These are phyloP conservation scores for Eptesicus fuscus DNA, from an alignment of 2,113 vertebrate species.

Conservation along the genomic window DNA sequence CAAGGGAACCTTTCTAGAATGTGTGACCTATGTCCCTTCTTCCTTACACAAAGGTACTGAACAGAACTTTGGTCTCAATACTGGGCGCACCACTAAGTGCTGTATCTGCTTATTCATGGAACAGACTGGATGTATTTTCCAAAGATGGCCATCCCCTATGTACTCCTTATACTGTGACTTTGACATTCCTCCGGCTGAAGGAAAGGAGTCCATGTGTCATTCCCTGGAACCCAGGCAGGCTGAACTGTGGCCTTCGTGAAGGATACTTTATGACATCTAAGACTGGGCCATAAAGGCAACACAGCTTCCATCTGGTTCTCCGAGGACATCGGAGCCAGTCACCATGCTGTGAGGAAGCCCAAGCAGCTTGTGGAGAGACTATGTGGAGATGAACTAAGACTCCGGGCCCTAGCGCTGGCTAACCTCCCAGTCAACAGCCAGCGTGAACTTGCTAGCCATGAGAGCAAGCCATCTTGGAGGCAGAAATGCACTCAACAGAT, in stretches of 20 bases:
- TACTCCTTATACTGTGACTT: neutral
- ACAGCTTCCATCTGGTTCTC: neutral
- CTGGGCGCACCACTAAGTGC: neutral
- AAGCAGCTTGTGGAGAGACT: neutral
- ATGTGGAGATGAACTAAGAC: neutral
- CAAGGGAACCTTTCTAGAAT: neutral
- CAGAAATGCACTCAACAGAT: neutral
- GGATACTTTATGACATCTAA: neutral
- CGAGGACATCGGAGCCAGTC: neutral
- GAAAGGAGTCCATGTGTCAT: neutral
- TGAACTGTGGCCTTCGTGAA: neutral
- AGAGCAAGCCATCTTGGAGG: neutral
- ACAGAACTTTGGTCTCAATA: neutral
- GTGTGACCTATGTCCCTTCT: neutral
- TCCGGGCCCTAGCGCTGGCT: accelerated
- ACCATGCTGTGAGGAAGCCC: neutral
- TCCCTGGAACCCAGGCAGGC: neutral
- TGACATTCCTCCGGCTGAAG: neutral
- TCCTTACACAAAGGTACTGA: neutral
- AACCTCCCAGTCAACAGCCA: neutral
- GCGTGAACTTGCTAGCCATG: neutral
- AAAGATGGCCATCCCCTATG: neutral
- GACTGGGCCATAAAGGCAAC: neutral
- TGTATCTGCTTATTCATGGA: neutral
- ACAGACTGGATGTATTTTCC: neutral